Base-by-base conservation (phyloP, 2,113 vertebrate genomes). In the Erpornis zantholeuca region DNA sequence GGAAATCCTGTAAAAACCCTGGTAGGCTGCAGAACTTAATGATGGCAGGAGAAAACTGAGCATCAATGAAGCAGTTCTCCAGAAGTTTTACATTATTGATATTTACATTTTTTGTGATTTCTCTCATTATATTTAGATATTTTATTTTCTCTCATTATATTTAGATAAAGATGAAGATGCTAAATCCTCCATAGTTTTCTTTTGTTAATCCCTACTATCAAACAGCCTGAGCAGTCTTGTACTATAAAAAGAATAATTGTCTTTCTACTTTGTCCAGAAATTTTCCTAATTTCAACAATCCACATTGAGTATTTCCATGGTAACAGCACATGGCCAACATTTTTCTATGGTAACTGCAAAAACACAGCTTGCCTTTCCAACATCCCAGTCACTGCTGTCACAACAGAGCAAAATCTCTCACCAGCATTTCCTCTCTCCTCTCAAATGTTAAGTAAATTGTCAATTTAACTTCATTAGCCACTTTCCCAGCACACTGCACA, bases 201-300 rank as follows among this genome's bases (percentile, higher is more conserved):
- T 86, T 29, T 2, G 0, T 61, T 45, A 70, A 11, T 63, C 29
- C 54, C 16, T 38, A 11, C 42, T 20, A 23, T 69, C 63, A 85
- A 88, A 57, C 47, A 79, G 60, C 70, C 88, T 49, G 38, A 90
- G 60, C 28, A 65, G 61, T 44, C 28, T 84, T 82, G 42, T 31
- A 29, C 44, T 91, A 84, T 65, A 89, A 91, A 96, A 95, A 92
- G 86, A 82, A 85, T 73, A 86, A 91, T 84, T 94, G 83, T 60
- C 83, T 87, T 94, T 86, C 69, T 64, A 68, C n/a, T 68, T 57
- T 81, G 72, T 95, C 94, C 94, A 97, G 92, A 92, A 95, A 88
- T 82, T 94, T 91, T 95, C 88, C 82, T 95, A 63, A 95, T 95
- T 95, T 92, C 80, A 82, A 73, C 76, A 94, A 92, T 64, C 88